Evolutionary conservation across 2,797 vertebrate species (phyloP), one percentile per base, ranked within the genome.

Genomic region (Merluccius polli): DNA sequence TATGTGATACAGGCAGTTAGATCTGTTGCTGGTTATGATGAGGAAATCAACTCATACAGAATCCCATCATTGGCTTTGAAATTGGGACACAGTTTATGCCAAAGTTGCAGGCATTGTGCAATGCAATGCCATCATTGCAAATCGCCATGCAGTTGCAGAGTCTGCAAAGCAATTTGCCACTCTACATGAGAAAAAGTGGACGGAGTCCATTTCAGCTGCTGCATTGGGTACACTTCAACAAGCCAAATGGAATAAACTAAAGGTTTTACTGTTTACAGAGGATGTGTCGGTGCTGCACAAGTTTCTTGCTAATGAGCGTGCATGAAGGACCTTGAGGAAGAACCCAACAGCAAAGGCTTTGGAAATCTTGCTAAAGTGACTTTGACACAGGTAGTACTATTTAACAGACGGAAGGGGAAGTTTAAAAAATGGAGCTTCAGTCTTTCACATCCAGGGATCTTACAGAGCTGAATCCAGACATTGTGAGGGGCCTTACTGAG

Each of bases 171-270:
- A 81, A n/a, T 77, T 81, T 76, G 32, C 36, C 59, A 79, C 63
- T 78, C 21, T 78, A 11, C 68, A 81, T 77, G 31, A 83, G 68
- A 80, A 70, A 73, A 83, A 38, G 27, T 82, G 68, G 82, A 31
- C 30, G 16, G 75, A 85, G 70, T 82, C 65, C 6, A 81, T 81
- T 71, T 83, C 79, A 77, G 16, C 35, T 77, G 77, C 75, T 44
- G 67, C 75, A 77, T 2, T 79, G 71, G 79, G 77, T 9, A 83
- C 73, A 70, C 73, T 82, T 52, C 31, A 71, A 31, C 75, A 87
- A 79, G 82, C 78, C 31, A 83, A 79, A 81, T 83, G 75, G 81
- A 83, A 83, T 52, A 83, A 85, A 77, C 83, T 75, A 38, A 77
- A 81, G 27, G 32, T 82, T 72, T 79, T 83, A 41, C 83, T 77